phyloP scores from a whole-genome alignment of 2,797 vertebrate species.

The Sparidentex hasta region DNA sequence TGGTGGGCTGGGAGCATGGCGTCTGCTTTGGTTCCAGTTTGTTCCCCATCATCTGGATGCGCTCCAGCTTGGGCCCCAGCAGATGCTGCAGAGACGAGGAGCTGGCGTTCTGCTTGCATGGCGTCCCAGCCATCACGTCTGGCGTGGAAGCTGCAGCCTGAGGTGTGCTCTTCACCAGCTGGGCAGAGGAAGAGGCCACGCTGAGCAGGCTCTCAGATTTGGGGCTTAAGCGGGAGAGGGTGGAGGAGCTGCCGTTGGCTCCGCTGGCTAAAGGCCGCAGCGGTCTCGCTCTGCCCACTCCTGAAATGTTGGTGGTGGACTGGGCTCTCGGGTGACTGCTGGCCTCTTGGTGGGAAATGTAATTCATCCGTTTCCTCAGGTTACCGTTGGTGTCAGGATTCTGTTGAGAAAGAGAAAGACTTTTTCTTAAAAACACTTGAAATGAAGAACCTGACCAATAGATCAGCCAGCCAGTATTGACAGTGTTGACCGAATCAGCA shows the following conservation, averaged over 20 bases:
- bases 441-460: background rate
- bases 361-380: slow-evolving; percentile 93
- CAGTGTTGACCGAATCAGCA: too few relatives aligned
- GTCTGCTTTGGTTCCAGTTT: slow-evolving; percentile 86
- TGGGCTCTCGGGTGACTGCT: slow-evolving; percentile 86
- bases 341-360: slow-evolving; percentile 86
- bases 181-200: slow-evolving; percentile 82
- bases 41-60: slow-evolving; percentile 90
- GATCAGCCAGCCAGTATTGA: background rate
- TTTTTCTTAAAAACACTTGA: too few relatives aligned
- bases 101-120: slow-evolving; percentile 77
- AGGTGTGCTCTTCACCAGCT: slow-evolving; percentile 86
- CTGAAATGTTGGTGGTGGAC: slow-evolving; percentile 84
- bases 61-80: slow-evolving; percentile 91
- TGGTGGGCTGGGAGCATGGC: slow-evolving; percentile 80
- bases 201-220: slow-evolving; percentile 91
- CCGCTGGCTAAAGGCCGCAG: slow-evolving; percentile 80
- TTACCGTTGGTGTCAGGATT: slow-evolving; percentile 92
- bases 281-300: slow-evolving; percentile 66
- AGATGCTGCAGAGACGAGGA: slow-evolving; percentile 88
- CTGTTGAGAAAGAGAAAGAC: slow-evolving; percentile 76
- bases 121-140: slow-evolving; percentile 83
- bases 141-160: slow-evolving; percentile 88
- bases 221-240: slow-evolving; percentile 90
- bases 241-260: slow-evolving; percentile 78